These are phyloP conservation scores for Halichoerus grypus DNA, from an alignment of 2,113 vertebrate genomes.

Conservation along the genomic window DNA sequence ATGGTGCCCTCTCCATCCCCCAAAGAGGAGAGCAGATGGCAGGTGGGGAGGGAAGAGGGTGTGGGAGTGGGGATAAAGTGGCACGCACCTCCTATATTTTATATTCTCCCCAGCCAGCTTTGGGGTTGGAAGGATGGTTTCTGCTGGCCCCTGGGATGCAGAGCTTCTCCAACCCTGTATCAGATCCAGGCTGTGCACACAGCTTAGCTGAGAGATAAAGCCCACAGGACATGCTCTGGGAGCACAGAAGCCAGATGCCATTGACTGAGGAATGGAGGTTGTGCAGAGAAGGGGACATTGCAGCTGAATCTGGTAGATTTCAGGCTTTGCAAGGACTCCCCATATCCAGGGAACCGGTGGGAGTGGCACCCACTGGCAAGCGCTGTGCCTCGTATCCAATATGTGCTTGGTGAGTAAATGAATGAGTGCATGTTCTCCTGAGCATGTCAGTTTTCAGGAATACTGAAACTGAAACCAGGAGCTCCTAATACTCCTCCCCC, in stretches of 20 bases:
- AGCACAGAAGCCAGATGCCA: background rate
- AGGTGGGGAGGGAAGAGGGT: background rate
- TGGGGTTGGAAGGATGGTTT: background rate
- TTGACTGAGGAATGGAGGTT: background rate
- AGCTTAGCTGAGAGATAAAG: background rate
- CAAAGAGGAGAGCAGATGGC: background rate
- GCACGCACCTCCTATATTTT: rapidly evolving
- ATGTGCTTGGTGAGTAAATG: background rate
- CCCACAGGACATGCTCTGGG: background rate
- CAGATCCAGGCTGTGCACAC: background rate
- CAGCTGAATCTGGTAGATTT: background rate
- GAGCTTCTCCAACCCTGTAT: background rate
- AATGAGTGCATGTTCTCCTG: background rate
- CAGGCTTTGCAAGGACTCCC: background rate
- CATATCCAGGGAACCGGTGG: background rate
- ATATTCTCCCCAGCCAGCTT: background rate
- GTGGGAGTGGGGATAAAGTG: background rate
- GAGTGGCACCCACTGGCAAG: background rate
- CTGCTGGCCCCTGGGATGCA: background rate
- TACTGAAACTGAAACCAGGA: background rate
- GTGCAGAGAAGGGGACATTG: background rate
- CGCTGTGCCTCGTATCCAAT: rapidly evolving
- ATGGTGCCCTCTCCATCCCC: background rate
- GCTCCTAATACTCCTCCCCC: background rate
- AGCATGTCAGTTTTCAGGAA: background rate